Base-by-base conservation (phyloP, 2,113 vertebrate genomes). In the Spilogale gracilis region DNA sequence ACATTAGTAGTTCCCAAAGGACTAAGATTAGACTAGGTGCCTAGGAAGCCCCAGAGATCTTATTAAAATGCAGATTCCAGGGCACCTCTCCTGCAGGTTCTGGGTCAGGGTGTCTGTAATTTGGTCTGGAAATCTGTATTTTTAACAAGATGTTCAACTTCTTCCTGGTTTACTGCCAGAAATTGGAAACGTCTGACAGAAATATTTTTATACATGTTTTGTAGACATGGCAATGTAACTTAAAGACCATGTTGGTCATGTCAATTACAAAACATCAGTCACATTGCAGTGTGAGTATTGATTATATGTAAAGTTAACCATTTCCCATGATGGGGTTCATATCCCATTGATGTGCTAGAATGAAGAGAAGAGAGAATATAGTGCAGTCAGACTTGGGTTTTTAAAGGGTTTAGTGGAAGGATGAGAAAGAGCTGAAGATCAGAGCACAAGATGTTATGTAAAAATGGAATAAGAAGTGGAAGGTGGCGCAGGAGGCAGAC, bases 221-320 rank as follows among this genome's bases (percentile, higher is more conserved):
- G 14, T 54, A 73, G 2, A 45, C 9, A 9, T 11, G 30, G 38
- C 9, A 20, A 32, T 78, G 6, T 76, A 30, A 85, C 67, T 83
- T 78, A 73, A 83, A 54, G 48, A 63, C 89, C 45, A 21, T 11
- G 0, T 0, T 20, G 27, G 43, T 58, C 48, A 73, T 69, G 43
- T 50, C 38, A 76, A 7, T 86, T 69, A 78, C 25, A 16, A 45
- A 23, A 38, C 10, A 48, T 76, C 69, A 96, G 45, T 43, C 63
- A 23, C 12, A 16, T 0, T 48, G 61, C 65, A 82, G 54, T 38
- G 50, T 86, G 61, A 83, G 30, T 50, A 54, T 23, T 18, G 73
- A 83, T 94, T 95, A 60, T 61, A 90, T 71, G 20, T 74, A 61
- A 79, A 85, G 67, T 65, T 78, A 82, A 95, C 63, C 69, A 83